These are phyloP conservation scores for Cardiocondyla obscurior DNA, from an alignment of 1,140 invertebrate species.

Conservation along the genomic window DNA sequence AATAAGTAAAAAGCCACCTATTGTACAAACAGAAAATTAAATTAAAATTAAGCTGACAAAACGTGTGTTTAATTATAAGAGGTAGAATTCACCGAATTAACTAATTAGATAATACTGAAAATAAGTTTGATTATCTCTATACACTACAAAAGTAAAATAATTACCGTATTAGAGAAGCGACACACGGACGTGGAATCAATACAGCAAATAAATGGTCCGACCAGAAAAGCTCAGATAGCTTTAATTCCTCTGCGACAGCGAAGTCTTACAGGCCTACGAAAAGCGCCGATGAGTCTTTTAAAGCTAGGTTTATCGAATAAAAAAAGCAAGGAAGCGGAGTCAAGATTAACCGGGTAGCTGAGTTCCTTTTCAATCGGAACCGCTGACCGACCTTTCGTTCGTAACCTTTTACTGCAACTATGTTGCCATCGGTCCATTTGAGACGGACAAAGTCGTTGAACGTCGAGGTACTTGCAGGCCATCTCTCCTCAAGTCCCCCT, in stretches of 20 bases:
- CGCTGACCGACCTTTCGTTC: conserved; percentile 49
- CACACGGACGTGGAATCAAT: conserved; percentile 43
- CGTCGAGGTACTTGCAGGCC: too few species aligned
- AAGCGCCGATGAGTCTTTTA: neutral
- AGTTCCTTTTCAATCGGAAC: conserved; percentile 51
- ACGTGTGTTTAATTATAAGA: neutral
- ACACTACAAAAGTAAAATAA: neutral
- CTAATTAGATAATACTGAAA: neutral
- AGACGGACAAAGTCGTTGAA: too few species aligned
- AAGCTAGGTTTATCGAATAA: conserved; percentile 25
- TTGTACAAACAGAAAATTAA: neutral
- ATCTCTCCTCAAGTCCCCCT: too few species aligned
- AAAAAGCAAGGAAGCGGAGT: conserved; percentile 45
- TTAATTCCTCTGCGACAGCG: conserved; percentile 28
- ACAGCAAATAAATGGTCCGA: neutral
- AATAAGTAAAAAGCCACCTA: neutral
- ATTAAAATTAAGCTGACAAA: neutral
- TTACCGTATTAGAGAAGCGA: neutral
- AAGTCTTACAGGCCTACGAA: neutral
- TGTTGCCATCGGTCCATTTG: conserved; percentile 55
- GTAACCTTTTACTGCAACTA: conserved; percentile 7
- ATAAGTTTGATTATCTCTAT: neutral
- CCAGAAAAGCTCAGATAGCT: conserved; percentile 13
- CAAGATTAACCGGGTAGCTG: conserved; percentile 63
- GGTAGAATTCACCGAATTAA: neutral